phyloP scores from a whole-genome alignment of 1,140 invertebrate genomes.

The Oedothorax gibbosus region DNA sequence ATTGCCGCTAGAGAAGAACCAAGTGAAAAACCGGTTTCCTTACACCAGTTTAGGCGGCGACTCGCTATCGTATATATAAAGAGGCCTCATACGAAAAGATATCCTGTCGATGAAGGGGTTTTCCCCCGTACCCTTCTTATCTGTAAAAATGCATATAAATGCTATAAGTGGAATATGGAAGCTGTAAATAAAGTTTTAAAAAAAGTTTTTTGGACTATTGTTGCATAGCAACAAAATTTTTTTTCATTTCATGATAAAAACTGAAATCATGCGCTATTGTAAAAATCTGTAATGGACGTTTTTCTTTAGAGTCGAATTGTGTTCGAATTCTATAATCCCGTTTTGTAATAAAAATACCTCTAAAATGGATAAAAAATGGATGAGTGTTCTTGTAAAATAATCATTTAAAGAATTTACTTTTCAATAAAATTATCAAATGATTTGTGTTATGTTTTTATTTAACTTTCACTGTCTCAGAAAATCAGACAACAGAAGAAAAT shows the following conservation, averaged over 20 bases:
- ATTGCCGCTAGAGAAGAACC: no score
- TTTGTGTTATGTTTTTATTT: neutral
- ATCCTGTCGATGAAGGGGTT: neutral
- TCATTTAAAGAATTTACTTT: conserved; percentile 55
- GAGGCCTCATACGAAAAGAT: no score
- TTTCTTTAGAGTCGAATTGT: conserved; percentile 44
- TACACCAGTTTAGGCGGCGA: no score
- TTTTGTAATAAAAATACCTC: conserved; percentile 51
- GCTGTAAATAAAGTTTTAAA: conserved; percentile 26
- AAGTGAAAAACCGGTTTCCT: no score
- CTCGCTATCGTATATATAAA: no score
- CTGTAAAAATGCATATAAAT: neutral
- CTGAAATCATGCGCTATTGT: conserved; percentile 5
- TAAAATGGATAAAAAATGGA: conserved; percentile 40
- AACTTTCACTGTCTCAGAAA: no score
- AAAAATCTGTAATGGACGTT: neutral
- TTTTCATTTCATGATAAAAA: neutral
- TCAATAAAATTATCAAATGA: conserved; percentile 50
- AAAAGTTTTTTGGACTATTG: conserved; percentile 9
- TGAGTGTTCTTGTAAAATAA: conserved; percentile 58
- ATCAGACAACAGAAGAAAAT: no score
- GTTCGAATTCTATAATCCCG: conserved; percentile 22
- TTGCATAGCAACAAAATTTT: conserved; percentile 44
- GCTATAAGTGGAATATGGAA: conserved; percentile 7
- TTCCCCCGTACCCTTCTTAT: neutral